These are phyloP conservation scores for Tragelaphus oryx DNA, from an alignment of 2,797 vertebrate species.

Conservation along the genomic window DNA sequence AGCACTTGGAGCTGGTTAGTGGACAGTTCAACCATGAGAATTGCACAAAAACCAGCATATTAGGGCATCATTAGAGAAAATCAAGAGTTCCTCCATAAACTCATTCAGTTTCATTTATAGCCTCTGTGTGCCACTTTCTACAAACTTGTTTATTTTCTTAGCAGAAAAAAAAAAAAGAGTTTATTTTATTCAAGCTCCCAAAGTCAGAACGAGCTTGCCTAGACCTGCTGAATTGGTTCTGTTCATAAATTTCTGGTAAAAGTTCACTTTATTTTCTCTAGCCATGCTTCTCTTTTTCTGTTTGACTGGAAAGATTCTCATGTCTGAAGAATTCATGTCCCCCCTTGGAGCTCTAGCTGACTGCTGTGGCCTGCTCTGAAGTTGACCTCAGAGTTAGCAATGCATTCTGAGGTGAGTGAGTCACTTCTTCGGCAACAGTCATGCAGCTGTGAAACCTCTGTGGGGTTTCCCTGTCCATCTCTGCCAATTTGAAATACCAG, in stretches of 20 bases:
- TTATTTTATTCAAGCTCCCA: background rate
- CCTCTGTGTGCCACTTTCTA: background rate
- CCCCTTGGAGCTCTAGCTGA: background rate
- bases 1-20: background rate
- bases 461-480: background rate
- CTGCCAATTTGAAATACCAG: slow-evolving; percentile 47
- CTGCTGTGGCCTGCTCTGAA: background rate
- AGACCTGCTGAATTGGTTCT: background rate
- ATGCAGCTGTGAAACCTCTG: background rate
- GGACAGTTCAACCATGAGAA: background rate
- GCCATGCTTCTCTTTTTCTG: background rate
- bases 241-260: background rate
- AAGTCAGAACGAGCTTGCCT: background rate
- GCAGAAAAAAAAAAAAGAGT: background rate
- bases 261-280: background rate
- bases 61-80: background rate
- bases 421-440: slow-evolving; percentile 40
- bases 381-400: slow-evolving; percentile 42
- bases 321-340: background rate
- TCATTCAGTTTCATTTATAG: background rate
- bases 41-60: background rate
- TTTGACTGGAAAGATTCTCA: background rate
- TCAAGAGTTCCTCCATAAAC: background rate
- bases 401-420: slow-evolving; percentile 42
- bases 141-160: background rate